Percentiles rank a stretch among this genome's conserved stretches.
These are phyloP conservation scores for Peromyscus leucopus DNA, from an alignment of 2,113 vertebrate genomes.

Conservation along the genomic window DNA sequence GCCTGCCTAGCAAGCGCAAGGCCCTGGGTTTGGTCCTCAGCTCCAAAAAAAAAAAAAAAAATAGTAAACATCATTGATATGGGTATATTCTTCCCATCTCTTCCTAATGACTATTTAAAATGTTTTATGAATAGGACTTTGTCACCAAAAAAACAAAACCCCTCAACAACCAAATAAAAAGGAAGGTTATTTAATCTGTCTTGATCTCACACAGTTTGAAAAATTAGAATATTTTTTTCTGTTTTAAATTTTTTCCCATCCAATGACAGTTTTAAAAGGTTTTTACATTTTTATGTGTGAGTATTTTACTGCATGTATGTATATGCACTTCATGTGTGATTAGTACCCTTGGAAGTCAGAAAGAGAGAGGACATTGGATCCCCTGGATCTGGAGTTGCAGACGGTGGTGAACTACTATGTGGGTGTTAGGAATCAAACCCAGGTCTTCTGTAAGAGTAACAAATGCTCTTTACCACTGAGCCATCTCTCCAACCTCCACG, in stretches of 20 bases:
- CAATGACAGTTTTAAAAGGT: not conserved
- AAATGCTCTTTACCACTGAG: not conserved
- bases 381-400: not conserved
- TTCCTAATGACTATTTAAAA: not conserved
- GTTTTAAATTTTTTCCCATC: not conserved
- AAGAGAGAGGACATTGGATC: not conserved
- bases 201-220: constrained; percentile 31
- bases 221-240: constrained; percentile 15
- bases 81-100: not conserved
- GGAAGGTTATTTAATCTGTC: not conserved
- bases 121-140: not conserved
- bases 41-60: not conserved
- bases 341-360: not conserved
- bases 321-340: not conserved
- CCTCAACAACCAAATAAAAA: not conserved
- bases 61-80: not conserved
- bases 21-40: no score
- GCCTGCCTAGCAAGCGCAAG: no score
- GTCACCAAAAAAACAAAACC: not conserved
- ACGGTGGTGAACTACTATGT: not conserved
- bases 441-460: not conserved
- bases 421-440: not conserved
- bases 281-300: not conserved
- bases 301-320: not conserved
- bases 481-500: not conserved